Percentiles rank a stretch among this genome's conserved stretches.
Conservation (phyloP, 2,888 invertebrate species). For the Allygus modestus region DNA sequence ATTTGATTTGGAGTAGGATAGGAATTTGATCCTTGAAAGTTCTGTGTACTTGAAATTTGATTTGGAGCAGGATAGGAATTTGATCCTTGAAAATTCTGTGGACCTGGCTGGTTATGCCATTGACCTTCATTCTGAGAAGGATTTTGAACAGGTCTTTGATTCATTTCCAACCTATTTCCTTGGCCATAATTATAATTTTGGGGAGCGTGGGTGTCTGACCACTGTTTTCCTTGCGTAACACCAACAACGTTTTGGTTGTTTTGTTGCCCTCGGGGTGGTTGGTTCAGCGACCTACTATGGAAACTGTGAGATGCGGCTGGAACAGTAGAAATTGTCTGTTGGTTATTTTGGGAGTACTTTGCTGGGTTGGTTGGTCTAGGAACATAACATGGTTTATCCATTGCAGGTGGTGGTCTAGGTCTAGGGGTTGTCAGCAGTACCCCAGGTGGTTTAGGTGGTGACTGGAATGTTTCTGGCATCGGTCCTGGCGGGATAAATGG, state of each 20-base stretch:
- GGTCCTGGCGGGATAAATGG: no score
- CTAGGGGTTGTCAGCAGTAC: no score
- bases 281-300: background rate
- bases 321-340: background rate
- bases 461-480: no score
- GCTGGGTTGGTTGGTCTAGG: background rate
- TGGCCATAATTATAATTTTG: background rate
- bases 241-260: background rate
- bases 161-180: background rate
- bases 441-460: no score
- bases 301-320: background rate
- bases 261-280: background rate
- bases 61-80: no score
- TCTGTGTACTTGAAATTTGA: no score
- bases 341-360: background rate
- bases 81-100: no score
- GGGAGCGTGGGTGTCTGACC: background rate
- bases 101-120: no score
- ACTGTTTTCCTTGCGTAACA: background rate
- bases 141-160: no score
- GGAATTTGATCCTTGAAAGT: no score
- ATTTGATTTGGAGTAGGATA: no score
- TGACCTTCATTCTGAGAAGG: no score
- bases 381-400: background rate
- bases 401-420: background rate